phyloP scores from a whole-genome alignment of 2,797 vertebrate species.

The Hapalemur alaotrensis region DNA sequence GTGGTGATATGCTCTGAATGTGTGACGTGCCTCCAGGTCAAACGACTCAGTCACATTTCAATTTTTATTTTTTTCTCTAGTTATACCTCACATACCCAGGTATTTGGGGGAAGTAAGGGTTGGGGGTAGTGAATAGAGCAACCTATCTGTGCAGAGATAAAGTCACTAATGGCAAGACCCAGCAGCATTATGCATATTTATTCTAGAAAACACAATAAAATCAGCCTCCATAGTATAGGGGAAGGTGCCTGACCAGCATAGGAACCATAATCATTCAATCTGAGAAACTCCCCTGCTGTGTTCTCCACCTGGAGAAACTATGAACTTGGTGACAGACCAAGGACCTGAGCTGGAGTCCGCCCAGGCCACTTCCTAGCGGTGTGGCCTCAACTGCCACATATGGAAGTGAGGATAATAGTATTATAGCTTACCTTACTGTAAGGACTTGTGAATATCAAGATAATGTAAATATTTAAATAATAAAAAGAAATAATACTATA shows the following conservation, averaged over 20 bases:
- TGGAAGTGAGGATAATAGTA: background rate
- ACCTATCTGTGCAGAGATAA: background rate
- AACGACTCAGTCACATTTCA: background rate
- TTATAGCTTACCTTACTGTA: background rate
- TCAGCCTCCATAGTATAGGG: background rate
- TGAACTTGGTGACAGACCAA: background rate
- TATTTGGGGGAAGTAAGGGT: background rate
- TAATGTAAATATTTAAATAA: background rate
- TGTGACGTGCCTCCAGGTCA: background rate
- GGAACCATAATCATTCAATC: background rate
- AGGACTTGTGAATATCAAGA: background rate
- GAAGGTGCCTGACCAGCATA: background rate
- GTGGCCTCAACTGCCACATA: background rate
- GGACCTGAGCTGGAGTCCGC: background rate
- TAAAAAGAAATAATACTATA: background rate
- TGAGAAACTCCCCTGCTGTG: background rate
- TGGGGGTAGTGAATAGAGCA: background rate
- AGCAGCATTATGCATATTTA: background rate
- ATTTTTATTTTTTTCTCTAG: background rate
- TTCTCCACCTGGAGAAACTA: background rate
- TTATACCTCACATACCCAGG: background rate
- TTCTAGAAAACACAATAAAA: constrained; percentile 4
- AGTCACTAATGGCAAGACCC: background rate
- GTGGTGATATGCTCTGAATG: background rate
- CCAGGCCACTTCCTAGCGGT: background rate